Evolutionary conservation across 2,797 vertebrate genomes (phyloP).

Genomic region (Miichthys miiuy): DNA sequence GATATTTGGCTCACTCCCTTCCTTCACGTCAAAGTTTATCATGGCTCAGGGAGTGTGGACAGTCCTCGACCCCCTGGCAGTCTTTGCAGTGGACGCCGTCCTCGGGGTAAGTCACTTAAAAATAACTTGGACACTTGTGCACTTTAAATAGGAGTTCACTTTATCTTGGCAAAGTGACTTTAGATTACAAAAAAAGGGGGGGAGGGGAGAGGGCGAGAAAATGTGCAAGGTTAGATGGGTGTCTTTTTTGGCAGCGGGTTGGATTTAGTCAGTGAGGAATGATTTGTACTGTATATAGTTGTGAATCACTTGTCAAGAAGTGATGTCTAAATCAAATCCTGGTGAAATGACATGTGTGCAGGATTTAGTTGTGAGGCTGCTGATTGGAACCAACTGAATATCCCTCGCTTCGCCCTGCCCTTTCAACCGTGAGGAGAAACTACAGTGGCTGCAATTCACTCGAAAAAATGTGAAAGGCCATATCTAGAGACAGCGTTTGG

Average conservation of each 20-base stretch:
- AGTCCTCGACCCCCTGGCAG: slow-evolving; percentile 95
- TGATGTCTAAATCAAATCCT: not conserved
- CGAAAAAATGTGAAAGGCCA: no score
- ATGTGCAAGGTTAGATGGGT: slow-evolving; percentile 69
- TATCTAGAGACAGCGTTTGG: no score
- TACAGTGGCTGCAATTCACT: no score
- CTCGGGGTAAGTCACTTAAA: slow-evolving; percentile 99
- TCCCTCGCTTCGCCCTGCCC: no score
- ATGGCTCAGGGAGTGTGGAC: slow-evolving; percentile 96
- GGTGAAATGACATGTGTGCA: not conserved
- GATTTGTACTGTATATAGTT: slow-evolving; percentile 23
- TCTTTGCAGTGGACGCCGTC: slow-evolving; percentile 93
- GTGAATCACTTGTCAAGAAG: not conserved
- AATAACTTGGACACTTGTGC: slow-evolving; percentile 91
- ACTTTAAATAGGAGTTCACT: slow-evolving; percentile 91
- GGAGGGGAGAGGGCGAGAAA: slow-evolving; percentile 50
- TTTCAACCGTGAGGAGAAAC: no score
- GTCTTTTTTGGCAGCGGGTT: slow-evolving; percentile 63
- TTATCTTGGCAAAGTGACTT: slow-evolving; percentile 89
- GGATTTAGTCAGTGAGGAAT: slow-evolving; percentile 45
- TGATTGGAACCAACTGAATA: no score
- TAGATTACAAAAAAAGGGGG: slow-evolving; percentile 74
- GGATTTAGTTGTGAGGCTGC: no score
- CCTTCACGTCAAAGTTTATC: slow-evolving; percentile 98
- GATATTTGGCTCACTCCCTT: slow-evolving; percentile 93